Base-by-base conservation (phyloP, 2,888 invertebrate genomes). In the Alentia gelatinosa region DNA sequence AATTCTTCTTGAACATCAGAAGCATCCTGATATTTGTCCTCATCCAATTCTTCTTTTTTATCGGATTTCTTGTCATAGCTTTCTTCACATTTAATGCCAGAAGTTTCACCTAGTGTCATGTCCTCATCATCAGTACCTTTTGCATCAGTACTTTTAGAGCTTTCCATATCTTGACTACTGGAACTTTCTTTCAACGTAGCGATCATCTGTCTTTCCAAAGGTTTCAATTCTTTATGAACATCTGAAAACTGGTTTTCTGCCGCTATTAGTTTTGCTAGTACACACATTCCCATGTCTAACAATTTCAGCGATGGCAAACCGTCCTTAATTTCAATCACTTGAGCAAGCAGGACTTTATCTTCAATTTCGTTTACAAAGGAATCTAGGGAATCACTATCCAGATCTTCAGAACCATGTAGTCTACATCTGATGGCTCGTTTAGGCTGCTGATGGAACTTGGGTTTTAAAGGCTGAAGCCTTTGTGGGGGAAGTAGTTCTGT, bases 371-470 rank as follows among this genome's bases (percentile, higher is more conserved):
- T 92, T 37, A 91, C 91, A 75, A 95, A 93, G 42, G 92, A 88
- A 7, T 93, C 93, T 23, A 91, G 91, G 19, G 92, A 92, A n/a
- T 92, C 92, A 30, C 91, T 90, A 30, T 89, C 92, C 93, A 94
- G 92, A 0, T 47, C 56, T 35, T 83, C 89, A n/a, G 91, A 47
- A n/a, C 92, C 93, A 26, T 90, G 89, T 63, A 94, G 83, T 19
- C 88, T 74, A 79, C 94, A 94, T 0, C 92, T 90, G 68, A 94
- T 92, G 0, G 92, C 90, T 19, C 93, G 91, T 3, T 93, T 92
- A 50, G 94, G 93, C 0, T 91, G 75, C 1, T 50, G 23, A 9
- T 93, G 26, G 39, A 92, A 91, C 23, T 92, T 91, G 15, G 94
- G 95, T n/a, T 90, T 89, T 50, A 93, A 89, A 37, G 33, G 56